Evolutionary conservation across 2,888 invertebrate species (phyloP).

Genomic region (Cryptus viduatorius): DNA sequence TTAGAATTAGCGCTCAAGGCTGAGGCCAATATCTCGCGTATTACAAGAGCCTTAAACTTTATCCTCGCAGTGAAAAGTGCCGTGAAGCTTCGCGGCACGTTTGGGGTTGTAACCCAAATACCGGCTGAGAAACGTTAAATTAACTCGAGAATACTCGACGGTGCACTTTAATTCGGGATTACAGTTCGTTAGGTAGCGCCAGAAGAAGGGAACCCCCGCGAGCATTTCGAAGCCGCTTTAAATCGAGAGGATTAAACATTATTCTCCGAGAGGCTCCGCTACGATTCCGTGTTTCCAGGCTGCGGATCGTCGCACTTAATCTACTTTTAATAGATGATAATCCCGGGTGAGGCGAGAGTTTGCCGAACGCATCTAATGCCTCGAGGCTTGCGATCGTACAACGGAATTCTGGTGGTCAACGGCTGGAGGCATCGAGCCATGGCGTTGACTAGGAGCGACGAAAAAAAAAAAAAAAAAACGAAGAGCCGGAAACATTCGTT

Average conservation of each 20-base stretch:
- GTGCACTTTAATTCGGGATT: slow-evolving; percentile 78
- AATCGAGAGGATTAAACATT: slow-evolving; percentile 74
- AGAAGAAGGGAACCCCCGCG: slow-evolving; percentile 60
- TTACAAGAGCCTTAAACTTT: background rate
- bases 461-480: slow-evolving; percentile 59
- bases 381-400: slow-evolving; percentile 4
- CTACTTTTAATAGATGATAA: slow-evolving; percentile 79
- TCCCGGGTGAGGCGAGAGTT: slow-evolving; percentile 60
- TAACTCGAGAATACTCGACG: slow-evolving; percentile 64
- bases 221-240: slow-evolving; percentile 71
- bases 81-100: slow-evolving; percentile 60
- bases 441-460: slow-evolving; percentile 33
- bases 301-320: slow-evolving; percentile 71
- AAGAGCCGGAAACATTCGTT: slow-evolving; percentile 63
- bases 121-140: slow-evolving; percentile 48
- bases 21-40: slow-evolving; percentile 9
- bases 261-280: slow-evolving; percentile 19
- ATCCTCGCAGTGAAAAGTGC: slow-evolving; percentile 26
- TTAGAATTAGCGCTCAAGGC: slow-evolving; percentile 65
- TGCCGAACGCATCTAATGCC: slow-evolving; percentile 33
- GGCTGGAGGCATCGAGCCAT: slow-evolving; percentile 46
- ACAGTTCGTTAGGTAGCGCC: slow-evolving; percentile 75
- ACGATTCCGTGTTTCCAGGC: slow-evolving; percentile 40
- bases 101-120: slow-evolving; percentile 34
- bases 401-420: slow-evolving; percentile 40